Evolutionary conservation across 2,888 invertebrate species (phyloP), one percentile per base, ranked within the genome.

Genomic region (Megamerina dolium): DNA sequence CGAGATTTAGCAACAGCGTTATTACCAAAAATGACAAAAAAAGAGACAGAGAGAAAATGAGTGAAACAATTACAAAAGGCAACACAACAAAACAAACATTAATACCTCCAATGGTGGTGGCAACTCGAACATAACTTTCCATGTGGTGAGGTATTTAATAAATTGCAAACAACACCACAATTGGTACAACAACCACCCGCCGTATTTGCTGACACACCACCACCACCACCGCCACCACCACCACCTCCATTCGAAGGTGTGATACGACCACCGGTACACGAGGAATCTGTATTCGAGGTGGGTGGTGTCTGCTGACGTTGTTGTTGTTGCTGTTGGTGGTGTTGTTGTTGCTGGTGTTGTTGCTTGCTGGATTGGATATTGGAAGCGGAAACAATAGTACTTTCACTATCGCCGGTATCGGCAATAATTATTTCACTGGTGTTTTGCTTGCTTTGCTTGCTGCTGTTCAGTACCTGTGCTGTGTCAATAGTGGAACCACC

Each of bases 21-120:
- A n/a, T n/a, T n/a, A n/a, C n/a, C n/a, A n/a, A n/a, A n/a, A n/a
- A n/a, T n/a, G n/a, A n/a, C n/a, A n/a, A n/a, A n/a, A n/a, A n/a
- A n/a, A n/a, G n/a, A n/a, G n/a, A n/a, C n/a, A n/a, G n/a, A n/a
- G n/a, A n/a, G n/a, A n/a, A n/a, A n/a, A n/a, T n/a, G n/a, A n/a
- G n/a, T n/a, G n/a, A n/a, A n/a, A n/a, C n/a, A n/a, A n/a, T n/a
- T n/a, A n/a, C n/a, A n/a, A n/a, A n/a, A n/a, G n/a, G n/a, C n/a
- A n/a, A n/a, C n/a, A n/a, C n/a, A n/a, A n/a, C n/a, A n/a, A 23
- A 8, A 23, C 10, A 23, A 8, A 10, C 10, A 10, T 55, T 58
- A 51, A 75, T 81, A 85, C 85, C 85, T 87, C 83, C 85, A 88
- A 73, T 87, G 87, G 70, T 84, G 82, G 76, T 82, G 85, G 74